Evolutionary conservation across 2,888 invertebrate genomes (phyloP), one percentile per base, ranked within the genome.

Genomic region (Cheilosia variabilis): DNA sequence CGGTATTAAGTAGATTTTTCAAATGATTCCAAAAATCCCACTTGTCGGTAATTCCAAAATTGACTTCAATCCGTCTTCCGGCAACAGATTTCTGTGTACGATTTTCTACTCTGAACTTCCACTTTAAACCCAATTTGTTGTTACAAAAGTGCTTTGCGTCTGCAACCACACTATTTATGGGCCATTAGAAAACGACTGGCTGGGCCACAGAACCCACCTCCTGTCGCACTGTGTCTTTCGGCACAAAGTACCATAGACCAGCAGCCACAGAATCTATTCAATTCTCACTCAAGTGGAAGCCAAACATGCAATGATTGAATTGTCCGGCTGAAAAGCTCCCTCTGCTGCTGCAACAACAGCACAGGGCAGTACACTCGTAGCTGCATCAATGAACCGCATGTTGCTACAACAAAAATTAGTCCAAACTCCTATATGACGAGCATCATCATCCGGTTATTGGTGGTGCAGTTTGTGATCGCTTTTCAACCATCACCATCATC

Each of bases 271-370:
- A 71, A 82, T 55, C 71, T 43, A 82, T 76, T 68, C 63, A 79
- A 79, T 84, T 75, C 31, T 50, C 69, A 76, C 65, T 79, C 75
- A 79, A 84, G 79, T 79, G 79, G 65, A 84, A 79, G 75, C 69
- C 79, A 79, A 84, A 84, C 84, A 84, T 79, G 76, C 75, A 71
- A 62, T 76, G 79, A 84, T 79, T 84, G 84, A 84, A 84, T 79
- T 79, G 79, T 65, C 79, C 65, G 31, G 68, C 55, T 73, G 55
- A 68, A 68, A 62, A 58, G 72, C 77, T 37, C 4, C 37, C 13
- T 4, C 13, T 37, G 37, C 37, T 37, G 37, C 3, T 73, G 57
- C 63, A 77, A 76, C 76, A 72, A 55, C 53, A 82, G 19, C 22
- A 53, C 7, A 68, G 45, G 19, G 34, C 41, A 63, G 19, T 22